Base-by-base conservation (phyloP, 2,888 invertebrate genomes). In the Drosophila aldrichi region DNA sequence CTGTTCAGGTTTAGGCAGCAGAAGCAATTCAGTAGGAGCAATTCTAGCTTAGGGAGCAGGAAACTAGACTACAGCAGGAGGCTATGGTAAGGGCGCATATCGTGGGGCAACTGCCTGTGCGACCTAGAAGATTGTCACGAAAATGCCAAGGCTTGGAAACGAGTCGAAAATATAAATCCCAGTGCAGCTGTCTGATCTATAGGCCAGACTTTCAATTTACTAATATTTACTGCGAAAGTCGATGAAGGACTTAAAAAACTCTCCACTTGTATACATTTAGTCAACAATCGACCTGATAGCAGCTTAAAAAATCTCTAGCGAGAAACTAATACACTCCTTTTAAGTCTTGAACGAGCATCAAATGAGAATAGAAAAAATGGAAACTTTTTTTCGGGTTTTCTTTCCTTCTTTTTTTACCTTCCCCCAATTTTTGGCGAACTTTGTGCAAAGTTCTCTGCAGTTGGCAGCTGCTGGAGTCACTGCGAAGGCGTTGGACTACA, bases 361-460 rank as follows among this genome's bases (percentile, higher is more conserved):
- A 40, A 25, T 18, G 7, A n/a, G 16, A 54, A 16, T 41, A 25
- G 20, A 16, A 49, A 38, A 38, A 55, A 4, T 8, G 5, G 1
- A 16, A 61, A 58, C n/a, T 54, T 57, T 22, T 22, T 43, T 52
- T 14, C 16, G 12, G 16, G 14, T 22, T 52, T 59, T 43, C 29
- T 20, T 38, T 18, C 38, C 18, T 52, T 58, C 38, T 22, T 20
- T 38, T 41, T 12, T 38, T 25, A 22, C n/a, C 25, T 32, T 12
- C 29, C 29, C 16, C 22, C 20, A 18, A 18, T 65, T 55, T 55
- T 70, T 54, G 18, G 10, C 55, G 9, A 75, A 77, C 58, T 70
- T 67, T 41, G 40, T 4, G 18, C 66, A 79, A 83, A 75, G 60
- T 88, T 88, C 32, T 65, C 78, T 87, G 72, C 58, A 58, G 48